Evolutionary conservation across 2,113 vertebrate genomes (phyloP), one percentile per base, ranked within the genome.

Genomic region (Tachysurus fulvidraco): DNA sequence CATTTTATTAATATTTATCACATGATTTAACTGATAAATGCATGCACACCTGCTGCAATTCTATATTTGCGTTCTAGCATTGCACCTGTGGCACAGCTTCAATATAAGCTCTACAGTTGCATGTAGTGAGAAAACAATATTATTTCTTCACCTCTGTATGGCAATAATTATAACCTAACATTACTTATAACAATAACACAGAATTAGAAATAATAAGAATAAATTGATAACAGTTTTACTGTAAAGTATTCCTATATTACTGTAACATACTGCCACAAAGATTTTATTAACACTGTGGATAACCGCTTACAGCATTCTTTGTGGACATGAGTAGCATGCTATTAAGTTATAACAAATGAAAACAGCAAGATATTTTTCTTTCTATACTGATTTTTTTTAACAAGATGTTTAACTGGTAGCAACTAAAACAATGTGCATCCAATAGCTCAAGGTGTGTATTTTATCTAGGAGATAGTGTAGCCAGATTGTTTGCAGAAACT

Each of bases 1-100:
- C 12, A 11, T 60, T 81, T 81, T 41, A 81, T 81, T 81, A 81
- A 81, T 81, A 81, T 81, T 81, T 44, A 81, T 81, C 21, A 44
- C 78, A 36, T 10, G 11, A 60, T 81, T 60, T 60, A 23, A 44
- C 28, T 81, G 78, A 55, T 41, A 44, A 79, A 81, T 60, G 78
- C 21, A 25, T 36, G 28, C 28, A 80, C 77, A 59, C 77, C 77
- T 80, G 54, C 77, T 23, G 54, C 54, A 36, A 57, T 60, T 81
- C 12, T 30, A 28, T 57, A 79, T 79, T 79, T 0, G 5, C 11
- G 52, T n/a, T 21, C 54, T 79, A 19, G 3, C 54, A 79, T 6
- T 79, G 77, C 77, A 79, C 77, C 77, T 57, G 77, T 79, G 77
- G 52, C 54, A 79, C 52, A 57, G 77, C 9, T 19, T 59, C 19